Percentiles rank a stretch among this genome's conserved stretches.
phyloP scores from a whole-genome alignment of 2,888 invertebrate genomes.

The Tenodera sinensis region DNA sequence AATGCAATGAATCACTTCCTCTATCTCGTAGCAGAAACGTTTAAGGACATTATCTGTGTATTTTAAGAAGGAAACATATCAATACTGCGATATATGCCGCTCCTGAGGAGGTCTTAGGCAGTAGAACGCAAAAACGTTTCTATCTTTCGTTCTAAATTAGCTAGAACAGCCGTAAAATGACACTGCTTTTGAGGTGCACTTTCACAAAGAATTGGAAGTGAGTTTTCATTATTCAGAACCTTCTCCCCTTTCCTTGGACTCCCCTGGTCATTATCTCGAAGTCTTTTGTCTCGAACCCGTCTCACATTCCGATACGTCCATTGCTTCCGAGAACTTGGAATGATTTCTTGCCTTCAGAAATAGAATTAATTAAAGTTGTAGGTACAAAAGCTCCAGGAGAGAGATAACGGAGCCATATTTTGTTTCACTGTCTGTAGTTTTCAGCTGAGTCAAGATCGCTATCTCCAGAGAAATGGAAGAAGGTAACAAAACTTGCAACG shows the following conservation, averaged over 20 bases:
- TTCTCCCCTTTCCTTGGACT: not conserved
- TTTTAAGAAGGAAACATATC: no score
- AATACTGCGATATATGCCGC: no score
- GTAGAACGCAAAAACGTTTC: no score
- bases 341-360: not conserved
- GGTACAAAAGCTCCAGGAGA: not conserved
- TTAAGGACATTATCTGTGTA: no score
- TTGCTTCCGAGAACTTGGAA: not conserved
- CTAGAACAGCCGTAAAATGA: no score
- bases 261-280: not conserved
- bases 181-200: no score
- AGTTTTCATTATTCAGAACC: not conserved
- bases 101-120: no score
- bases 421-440: not conserved
- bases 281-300: not conserved
- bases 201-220: not conserved
- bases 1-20: no score
- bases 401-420: not conserved
- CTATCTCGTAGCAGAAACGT: no score
- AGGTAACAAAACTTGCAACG: not conserved
- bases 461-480: not conserved
- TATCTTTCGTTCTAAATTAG: no score
- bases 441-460: not conserved
- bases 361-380: not conserved
- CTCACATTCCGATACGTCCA: not conserved